phyloP scores from a whole-genome alignment of 2,797 vertebrate genomes.

The Oreochromis mossambicus region DNA sequence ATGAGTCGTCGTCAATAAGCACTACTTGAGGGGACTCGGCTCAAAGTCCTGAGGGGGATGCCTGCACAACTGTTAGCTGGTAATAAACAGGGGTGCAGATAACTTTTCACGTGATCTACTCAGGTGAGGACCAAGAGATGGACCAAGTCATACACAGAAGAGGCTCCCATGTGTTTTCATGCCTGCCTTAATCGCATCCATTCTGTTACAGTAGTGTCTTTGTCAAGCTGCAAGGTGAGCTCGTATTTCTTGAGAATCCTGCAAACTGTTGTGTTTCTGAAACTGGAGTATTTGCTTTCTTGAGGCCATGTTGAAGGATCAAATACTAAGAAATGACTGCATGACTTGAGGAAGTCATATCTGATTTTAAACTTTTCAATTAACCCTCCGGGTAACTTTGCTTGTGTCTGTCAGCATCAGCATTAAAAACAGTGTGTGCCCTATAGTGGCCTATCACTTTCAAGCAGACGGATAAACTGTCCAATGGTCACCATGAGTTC shows the following conservation, averaged over 20 bases:
- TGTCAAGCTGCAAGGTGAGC: background rate
- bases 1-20: rapidly evolving
- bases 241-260: background rate
- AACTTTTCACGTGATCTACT: background rate
- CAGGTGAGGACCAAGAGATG: background rate
- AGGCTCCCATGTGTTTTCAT: background rate
- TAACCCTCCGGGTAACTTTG: background rate
- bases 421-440: no score
- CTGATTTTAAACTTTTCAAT: background rate
- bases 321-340: background rate
- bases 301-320: background rate
- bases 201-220: rapidly evolving
- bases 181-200: background rate
- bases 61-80: background rate
- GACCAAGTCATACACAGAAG: background rate
- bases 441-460: no score
- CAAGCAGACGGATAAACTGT: background rate
- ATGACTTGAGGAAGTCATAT: background rate
- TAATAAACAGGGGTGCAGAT: background rate
- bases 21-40: rapidly evolving
- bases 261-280: background rate
- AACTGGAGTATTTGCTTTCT: background rate
- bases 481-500: background rate
- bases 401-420: background rate
- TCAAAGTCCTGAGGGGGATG: background rate